Conservation (phyloP, 2,888 invertebrate genomes). For the Diarsia rubi region DNA sequence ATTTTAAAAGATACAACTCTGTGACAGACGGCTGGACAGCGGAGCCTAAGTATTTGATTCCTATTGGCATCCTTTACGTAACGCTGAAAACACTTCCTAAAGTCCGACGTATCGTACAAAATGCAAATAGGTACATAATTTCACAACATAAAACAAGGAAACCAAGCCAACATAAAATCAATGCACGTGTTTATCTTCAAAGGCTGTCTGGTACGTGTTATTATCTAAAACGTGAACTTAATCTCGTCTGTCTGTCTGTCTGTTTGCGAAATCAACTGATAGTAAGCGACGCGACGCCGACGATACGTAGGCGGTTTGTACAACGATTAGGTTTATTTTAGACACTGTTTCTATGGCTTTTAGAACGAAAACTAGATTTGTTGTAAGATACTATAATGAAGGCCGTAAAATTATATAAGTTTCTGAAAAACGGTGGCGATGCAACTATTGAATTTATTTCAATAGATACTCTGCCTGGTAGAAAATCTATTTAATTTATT, state of each 20-base stretch:
- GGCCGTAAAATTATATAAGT: not conserved
- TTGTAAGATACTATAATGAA: not conserved
- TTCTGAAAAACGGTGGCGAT: not conserved
- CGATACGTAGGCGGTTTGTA: constrained; percentile 53
- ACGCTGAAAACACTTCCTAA: not conserved
- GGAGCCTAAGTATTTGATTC: not conserved
- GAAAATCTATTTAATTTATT: constrained; percentile 6
- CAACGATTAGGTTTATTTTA: constrained; percentile 54
- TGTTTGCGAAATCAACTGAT: constrained; percentile 58
- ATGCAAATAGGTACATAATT: not conserved
- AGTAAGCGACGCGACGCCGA: constrained; percentile 39
- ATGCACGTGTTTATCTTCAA: constrained; percentile 47
- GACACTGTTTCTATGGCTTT: constrained; percentile 7
- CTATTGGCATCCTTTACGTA: not conserved
- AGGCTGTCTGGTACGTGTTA: constrained; percentile 49
- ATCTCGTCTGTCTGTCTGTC: constrained; percentile 63
- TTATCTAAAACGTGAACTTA: constrained; percentile 56
- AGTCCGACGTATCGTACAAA: not conserved
- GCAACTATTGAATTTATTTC: not conserved
- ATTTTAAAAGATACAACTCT: not conserved
- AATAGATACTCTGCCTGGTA: not conserved
- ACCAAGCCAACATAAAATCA: constrained; percentile 38
- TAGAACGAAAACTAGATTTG: not conserved
- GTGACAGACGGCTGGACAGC: not conserved
- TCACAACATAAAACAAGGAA: not conserved